Percentiles rank a stretch among this genome's conserved stretches.
These are phyloP conservation scores for Cathartes aura DNA, from an alignment of 2,113 vertebrate genomes.

Conservation along the genomic window DNA sequence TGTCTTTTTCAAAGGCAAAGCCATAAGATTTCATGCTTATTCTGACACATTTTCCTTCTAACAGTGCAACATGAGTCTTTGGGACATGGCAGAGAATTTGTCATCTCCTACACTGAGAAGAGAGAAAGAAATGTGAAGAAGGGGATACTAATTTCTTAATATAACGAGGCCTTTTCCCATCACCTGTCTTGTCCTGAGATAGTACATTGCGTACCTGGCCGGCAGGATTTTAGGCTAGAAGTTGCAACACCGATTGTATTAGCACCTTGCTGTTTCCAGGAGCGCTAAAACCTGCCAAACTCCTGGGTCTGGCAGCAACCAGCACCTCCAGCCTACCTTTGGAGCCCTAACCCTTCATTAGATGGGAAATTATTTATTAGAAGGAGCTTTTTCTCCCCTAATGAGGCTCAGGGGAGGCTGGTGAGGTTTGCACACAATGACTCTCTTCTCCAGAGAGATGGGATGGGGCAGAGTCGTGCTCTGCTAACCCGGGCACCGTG, in stretches of 20 bases:
- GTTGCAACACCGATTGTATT: background rate
- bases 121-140: constrained; percentile 14
- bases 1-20: background rate
- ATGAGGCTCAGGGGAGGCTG: background rate
- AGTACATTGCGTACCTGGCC: background rate
- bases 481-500: rapidly evolving
- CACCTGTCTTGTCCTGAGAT: background rate
- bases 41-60: constrained; percentile 52
- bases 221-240: background rate
- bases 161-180: background rate
- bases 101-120: constrained; percentile 21
- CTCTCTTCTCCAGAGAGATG: background rate
- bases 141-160: background rate
- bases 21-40: background rate
- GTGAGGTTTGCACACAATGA: background rate
- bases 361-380: background rate
- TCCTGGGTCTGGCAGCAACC: background rate
- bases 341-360: background rate
- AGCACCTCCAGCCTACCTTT: background rate
- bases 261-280: background rate
- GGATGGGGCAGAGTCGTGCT: background rate
- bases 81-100: constrained; percentile 35
- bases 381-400: background rate
- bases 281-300: background rate
- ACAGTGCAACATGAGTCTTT: background rate